Evolutionary conservation across 37 sponge, comb jelly and placozoan genomes (phyloP), one percentile per base, ranked within the genome.

Genomic region (Haliclona indistincta): DNA sequence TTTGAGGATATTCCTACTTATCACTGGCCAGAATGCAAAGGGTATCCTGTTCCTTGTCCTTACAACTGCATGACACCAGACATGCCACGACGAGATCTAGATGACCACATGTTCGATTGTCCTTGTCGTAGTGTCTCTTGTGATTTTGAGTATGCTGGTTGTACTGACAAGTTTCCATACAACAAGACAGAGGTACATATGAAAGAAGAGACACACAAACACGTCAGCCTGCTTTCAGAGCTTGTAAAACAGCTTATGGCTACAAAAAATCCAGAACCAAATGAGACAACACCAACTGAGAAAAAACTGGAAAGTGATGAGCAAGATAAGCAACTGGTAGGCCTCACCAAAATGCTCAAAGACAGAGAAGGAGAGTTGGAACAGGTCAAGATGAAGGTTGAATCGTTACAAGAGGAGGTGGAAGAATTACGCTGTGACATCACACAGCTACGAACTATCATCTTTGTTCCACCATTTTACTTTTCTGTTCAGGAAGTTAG

Each of bases 71-170:
- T 54, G 4, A 26, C 36, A 15, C 20, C 4, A 15, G 39, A 5
- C 19, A 66, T 84, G 17, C 28, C 15, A 42, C 30, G 84, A n/a
- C 29, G 47, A 49, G 52, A 84, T 8, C 25, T 84, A 68, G 35
- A 54, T 0, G 1, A 36, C 13, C 84, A 84, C 39, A 34, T 56
- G 20, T 34, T 33, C 1, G 45, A 22, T 2, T 84, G 84, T 45
- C 70, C 70, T 0, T n/a, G 41, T 4, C 54, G 58, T 43, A 42
- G 41, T 5, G 71, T 84, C 13, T 39, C 53, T 29, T 88, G 83
- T 53, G 60, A 71, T n/a, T 88, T 67, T 72, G 44, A 40, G 3
- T 74, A 42, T 71, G 71, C 69, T 23, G 88, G 83, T 8, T 88
- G 88, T 68, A 19, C 20, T 13, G 30, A 20, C 13, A 20, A 37